Percentiles rank a stretch among this genome's conserved stretches.
phyloP scores from a whole-genome alignment of 2,888 invertebrate genomes.

The Meloe dianella region DNA sequence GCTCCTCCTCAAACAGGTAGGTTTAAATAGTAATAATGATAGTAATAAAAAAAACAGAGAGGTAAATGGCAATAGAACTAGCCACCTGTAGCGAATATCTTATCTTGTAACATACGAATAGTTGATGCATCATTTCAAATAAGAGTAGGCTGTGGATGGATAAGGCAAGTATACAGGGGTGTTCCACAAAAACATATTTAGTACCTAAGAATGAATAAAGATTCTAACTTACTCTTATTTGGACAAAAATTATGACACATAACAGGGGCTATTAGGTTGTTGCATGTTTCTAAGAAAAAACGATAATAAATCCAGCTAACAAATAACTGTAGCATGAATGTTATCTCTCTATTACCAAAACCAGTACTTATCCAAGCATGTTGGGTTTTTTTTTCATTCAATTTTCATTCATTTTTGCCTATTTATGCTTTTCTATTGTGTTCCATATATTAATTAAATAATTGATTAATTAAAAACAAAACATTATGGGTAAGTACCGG shows the following conservation, averaged over 20 bases:
- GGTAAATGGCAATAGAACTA: too few relatives aligned
- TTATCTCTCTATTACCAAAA: slow-evolving; percentile 32
- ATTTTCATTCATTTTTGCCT: slow-evolving; percentile 21
- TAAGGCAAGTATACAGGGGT: too few relatives aligned
- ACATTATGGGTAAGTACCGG: slow-evolving; percentile 61
- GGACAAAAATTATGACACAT: background rate
- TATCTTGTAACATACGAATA: too few relatives aligned
- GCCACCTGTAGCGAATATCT: too few relatives aligned
- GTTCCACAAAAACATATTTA: too few relatives aligned
- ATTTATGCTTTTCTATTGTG: slow-evolving; percentile 37
- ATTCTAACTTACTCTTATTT: background rate
- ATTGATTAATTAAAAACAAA: slow-evolving; percentile 3
- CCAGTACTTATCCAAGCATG: slow-evolving; percentile 60
- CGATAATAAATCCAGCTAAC: background rate
- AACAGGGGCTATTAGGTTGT: background rate
- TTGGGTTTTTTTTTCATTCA: slow-evolving; percentile 24
- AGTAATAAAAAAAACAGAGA: background rate
- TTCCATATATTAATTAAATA: slow-evolving; percentile 8
- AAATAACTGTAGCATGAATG: slow-evolving; percentile 3
- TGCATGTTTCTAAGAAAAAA: background rate
- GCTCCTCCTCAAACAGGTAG: slow-evolving; percentile 89
- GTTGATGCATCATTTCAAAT: too few relatives aligned
- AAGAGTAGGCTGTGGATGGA: background rate
- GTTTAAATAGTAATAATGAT: slow-evolving; percentile 24
- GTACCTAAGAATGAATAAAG: too few relatives aligned